Conservation (phyloP, 2,113 vertebrate species). For the Centrocercus urophasianus region DNA sequence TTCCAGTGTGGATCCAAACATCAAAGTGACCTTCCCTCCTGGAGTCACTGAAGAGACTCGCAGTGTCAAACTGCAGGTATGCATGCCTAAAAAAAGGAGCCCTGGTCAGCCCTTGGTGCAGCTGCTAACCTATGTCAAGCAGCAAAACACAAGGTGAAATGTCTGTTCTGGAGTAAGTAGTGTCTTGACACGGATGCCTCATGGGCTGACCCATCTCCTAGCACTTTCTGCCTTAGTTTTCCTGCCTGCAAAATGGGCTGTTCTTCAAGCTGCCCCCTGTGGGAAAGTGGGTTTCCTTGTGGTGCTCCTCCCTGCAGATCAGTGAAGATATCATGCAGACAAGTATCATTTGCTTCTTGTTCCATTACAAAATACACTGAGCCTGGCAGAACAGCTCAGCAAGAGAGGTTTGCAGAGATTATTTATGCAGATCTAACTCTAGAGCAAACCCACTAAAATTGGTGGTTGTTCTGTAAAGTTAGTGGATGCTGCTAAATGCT, state of each 20-base stretch:
- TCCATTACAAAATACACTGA: not conserved
- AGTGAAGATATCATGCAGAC: not conserved
- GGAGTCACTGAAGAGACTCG: slow-evolving; percentile 82
- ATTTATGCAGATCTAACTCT: not conserved
- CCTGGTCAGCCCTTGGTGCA: not conserved
- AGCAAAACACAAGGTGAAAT: not conserved
- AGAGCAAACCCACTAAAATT: not conserved
- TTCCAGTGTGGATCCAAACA: slow-evolving; percentile 84
- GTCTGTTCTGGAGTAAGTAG: not conserved
- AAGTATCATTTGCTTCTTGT: not conserved
- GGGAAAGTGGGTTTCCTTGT: not conserved
- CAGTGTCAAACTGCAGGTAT: slow-evolving; percentile 78
- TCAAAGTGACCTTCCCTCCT: slow-evolving; percentile 90
- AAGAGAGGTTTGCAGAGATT: not conserved
- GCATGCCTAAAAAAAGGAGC: not conserved
- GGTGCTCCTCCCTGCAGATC: not conserved
- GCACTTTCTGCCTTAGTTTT: not conserved
- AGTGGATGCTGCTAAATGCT: not conserved
- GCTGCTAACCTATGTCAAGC: not conserved
- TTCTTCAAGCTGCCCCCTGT: not conserved
- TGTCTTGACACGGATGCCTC: not conserved
- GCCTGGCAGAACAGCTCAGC: not conserved
- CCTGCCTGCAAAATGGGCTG: not conserved
- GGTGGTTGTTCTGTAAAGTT: not conserved
- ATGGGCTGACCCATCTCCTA: not conserved